These are phyloP conservation scores for Macaca nemestrina DNA, from an alignment of 2,113 vertebrate genomes.

Conservation along the genomic window DNA sequence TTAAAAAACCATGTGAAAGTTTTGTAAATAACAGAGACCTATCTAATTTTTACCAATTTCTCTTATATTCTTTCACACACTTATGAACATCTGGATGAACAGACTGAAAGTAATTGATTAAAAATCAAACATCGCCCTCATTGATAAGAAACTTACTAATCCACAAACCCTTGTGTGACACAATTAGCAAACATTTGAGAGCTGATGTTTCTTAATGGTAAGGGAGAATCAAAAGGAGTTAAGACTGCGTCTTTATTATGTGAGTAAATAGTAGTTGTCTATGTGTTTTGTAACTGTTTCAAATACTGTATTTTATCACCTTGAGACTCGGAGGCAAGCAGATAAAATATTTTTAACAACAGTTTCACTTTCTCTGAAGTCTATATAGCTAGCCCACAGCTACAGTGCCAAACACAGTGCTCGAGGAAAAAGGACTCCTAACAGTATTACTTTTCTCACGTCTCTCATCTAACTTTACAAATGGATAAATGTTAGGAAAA, in stretches of 20 bases:
- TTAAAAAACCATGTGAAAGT: background rate
- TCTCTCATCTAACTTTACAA: background rate
- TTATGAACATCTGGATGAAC: background rate
- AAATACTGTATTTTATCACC: background rate
- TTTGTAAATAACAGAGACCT: background rate
- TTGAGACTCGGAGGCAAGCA: background rate
- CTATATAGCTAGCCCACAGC: too few species aligned
- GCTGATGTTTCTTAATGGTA: background rate
- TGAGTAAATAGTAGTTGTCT: background rate
- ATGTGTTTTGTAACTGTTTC: background rate
- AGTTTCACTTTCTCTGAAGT: background rate
- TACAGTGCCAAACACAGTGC: rapidly evolving
- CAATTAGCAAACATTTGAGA: background rate
- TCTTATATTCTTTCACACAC: background rate
- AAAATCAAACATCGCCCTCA: background rate
- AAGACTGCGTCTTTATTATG: background rate
- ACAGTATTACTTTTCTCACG: background rate
- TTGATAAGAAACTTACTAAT: background rate
- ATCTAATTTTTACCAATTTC: background rate
- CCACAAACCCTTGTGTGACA: background rate
- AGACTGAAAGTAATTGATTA: background rate
- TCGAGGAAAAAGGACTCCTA: background rate
- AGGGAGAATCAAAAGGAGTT: background rate
- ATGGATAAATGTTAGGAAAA: background rate
- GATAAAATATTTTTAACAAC: background rate